Conservation (phyloP, 1,140 invertebrate genomes). For the Aphelenchoides avenae region DNA sequence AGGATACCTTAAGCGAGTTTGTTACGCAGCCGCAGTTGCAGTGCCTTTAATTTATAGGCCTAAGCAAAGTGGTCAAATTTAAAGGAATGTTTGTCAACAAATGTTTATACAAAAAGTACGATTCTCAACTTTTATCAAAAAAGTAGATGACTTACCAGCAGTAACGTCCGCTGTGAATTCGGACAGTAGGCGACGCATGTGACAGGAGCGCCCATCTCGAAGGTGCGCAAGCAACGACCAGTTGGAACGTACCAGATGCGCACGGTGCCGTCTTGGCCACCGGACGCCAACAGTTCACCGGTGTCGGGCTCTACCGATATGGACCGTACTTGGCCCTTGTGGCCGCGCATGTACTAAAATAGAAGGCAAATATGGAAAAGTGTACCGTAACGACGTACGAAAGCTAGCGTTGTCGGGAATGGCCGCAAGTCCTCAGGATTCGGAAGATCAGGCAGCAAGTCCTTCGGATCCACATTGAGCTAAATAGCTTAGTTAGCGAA, state of each 20-base stretch:
- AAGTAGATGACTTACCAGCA: slow-evolving; percentile 73
- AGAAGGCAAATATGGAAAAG: too few species aligned
- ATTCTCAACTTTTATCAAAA: too few species aligned
- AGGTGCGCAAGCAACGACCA: slow-evolving; percentile 80
- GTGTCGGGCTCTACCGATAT: slow-evolving; percentile 73
- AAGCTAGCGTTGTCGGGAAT: slow-evolving; percentile 80
- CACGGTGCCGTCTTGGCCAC: slow-evolving; percentile 75
- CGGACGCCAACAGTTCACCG: slow-evolving; percentile 86
- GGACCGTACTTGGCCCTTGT: slow-evolving; percentile 78
- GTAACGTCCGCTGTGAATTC: slow-evolving; percentile 72
- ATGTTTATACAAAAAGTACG: too few species aligned
- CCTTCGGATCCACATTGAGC: slow-evolving; percentile 83
- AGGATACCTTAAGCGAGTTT: slow-evolving; percentile 42
- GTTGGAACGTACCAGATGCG: slow-evolving; percentile 86
- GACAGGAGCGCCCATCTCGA: slow-evolving; percentile 71
- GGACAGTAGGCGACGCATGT: slow-evolving; percentile 88
- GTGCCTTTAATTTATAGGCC: too few species aligned
- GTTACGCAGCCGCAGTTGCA: too few species aligned
- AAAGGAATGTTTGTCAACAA: too few species aligned
- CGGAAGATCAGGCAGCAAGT: slow-evolving; percentile 87
- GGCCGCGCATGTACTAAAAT: slow-evolving; percentile 72
- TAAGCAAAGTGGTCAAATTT: neutral
- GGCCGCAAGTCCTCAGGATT: slow-evolving; percentile 92
- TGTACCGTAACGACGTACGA: slow-evolving; percentile 65
- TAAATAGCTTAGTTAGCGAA: too few species aligned